Conservation (phyloP, 1,140 invertebrate genomes). For the Zaprionus tsacasi region DNA sequence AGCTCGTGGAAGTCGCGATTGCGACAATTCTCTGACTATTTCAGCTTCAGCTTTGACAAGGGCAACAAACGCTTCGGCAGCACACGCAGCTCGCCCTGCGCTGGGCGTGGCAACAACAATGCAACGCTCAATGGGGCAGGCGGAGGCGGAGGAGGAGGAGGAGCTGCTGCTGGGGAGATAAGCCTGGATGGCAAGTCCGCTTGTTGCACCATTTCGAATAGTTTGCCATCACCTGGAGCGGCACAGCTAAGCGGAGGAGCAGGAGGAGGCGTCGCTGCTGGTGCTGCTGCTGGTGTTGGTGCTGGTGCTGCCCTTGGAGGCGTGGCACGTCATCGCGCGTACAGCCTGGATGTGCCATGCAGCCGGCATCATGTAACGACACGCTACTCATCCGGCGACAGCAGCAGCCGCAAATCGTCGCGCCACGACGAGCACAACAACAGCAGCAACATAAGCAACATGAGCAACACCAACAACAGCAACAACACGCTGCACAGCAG, state of each 20-base stretch:
- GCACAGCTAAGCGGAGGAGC: conserved; percentile 10
- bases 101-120: conserved; percentile 68
- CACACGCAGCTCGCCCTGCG: conserved; percentile 72
- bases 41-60: conserved; percentile 83
- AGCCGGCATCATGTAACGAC: conserved; percentile 41
- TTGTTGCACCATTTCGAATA: conserved; percentile 80
- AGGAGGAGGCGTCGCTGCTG: not conserved
- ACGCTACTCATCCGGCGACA: conserved; percentile 64
- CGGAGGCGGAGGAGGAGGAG: not conserved
- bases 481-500: conserved; percentile 78
- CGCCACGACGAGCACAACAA: conserved; percentile 62
- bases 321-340: conserved; percentile 69
- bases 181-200: conserved; percentile 19
- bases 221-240: conserved; percentile 33
- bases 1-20: conserved; percentile 73
- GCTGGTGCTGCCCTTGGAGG: conserved; percentile 24
- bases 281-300: conserved; percentile 9
- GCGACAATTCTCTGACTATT: conserved; percentile 81
- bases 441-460: conserved; percentile 66
- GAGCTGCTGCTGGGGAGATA: not conserved
- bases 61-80: conserved; percentile 79
- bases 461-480: conserved; percentile 54
- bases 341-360: conserved; percentile 80
- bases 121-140: conserved; percentile 14
- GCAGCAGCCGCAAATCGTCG: conserved; percentile 78